Evolutionary conservation across 2,888 invertebrate genomes (phyloP), one percentile per base, ranked within the genome.

Genomic region (Neoscelio sp.): DNA sequence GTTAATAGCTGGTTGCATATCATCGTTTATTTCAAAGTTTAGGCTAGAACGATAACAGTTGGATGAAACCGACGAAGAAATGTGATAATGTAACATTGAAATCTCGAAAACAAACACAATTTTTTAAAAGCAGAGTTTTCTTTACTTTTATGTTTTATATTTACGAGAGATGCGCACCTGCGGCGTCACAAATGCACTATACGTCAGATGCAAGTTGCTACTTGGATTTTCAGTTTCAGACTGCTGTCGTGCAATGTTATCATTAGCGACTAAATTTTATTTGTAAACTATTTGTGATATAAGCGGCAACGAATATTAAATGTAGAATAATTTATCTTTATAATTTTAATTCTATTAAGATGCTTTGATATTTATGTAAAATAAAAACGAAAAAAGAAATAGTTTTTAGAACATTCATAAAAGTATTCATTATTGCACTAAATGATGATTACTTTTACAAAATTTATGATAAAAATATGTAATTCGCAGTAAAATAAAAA

Each of bases 141-240:
- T 17, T 65, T 30, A 12, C 50, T 52, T 42, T 65, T 23, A 12
- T 67, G 17, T 65, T 40, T 42, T 62, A 33, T 67, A 12, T 44
- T 44, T 17, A 60, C 35, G 15, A 42, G 33, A n/a, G 5, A 54
- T 12, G 42, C 38, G 15, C 64, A 73, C 64, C 73, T 64, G 54
- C 64, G 73, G 62, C 64, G 30, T 73, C 26, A 15, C 64, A 40
- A 71, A 42, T 50, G 71, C 62, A 62, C 56, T 68, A 58, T 73
- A 73, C 40, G 56, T 64, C 64, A 38, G 46, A 56, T 30, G 54
- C 73, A 64, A 73, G 64, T 73, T 60, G 50, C 50, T 28, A 70
- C 60, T 60, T 60, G 42, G 50, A 73, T 64, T 73, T 64, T 54
- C 46, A 38, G 64, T 35, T 23, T 12, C 62, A 0, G 40, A 71